Evolutionary conservation across 2,113 vertebrate species (phyloP).

Genomic region (Reinhardtius hippoglossoides): DNA sequence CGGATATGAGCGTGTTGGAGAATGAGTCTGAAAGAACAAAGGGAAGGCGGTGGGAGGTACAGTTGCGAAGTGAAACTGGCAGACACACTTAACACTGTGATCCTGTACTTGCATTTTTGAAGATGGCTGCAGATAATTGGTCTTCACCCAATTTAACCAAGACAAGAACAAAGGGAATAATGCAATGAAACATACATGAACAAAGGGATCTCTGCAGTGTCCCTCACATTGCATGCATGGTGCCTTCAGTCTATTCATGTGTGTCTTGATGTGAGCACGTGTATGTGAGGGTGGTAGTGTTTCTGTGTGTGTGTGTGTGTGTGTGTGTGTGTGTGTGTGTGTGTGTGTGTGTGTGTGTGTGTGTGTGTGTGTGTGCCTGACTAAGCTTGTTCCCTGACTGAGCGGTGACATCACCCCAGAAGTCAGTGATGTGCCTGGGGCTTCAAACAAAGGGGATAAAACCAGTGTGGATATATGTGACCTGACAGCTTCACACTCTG

Average conservation of each 20-base stretch:
- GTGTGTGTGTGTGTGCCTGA: slow-evolving; percentile 38
- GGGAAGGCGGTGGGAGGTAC: background rate
- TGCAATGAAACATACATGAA: slow-evolving; percentile 37
- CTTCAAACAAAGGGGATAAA: slow-evolving; percentile 66
- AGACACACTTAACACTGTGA: slow-evolving; percentile 19
- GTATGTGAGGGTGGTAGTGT: slow-evolving; percentile 34
- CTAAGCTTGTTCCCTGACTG: slow-evolving; percentile 63
- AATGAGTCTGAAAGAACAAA: slow-evolving; percentile 8
- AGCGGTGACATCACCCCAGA: slow-evolving; percentile 75
- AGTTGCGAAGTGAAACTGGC: slow-evolving; percentile 18
- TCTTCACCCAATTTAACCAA: background rate
- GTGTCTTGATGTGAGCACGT: slow-evolving; percentile 60
- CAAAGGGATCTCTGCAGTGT: slow-evolving; percentile 37
- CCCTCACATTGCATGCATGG: slow-evolving; percentile 44
- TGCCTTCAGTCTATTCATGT: slow-evolving; percentile 50
- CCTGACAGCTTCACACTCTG: slow-evolving; percentile 71
- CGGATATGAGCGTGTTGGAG: slow-evolving; percentile 1
- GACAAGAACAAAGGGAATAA: slow-evolving; percentile 35
- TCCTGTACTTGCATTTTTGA: slow-evolving; percentile 6
- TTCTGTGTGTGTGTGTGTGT: slow-evolving; percentile 29
- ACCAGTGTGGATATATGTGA: slow-evolving; percentile 72
- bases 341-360: slow-evolving; percentile 32
- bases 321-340: slow-evolving; percentile 32
- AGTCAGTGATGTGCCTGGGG: slow-evolving; percentile 68
- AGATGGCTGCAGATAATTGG: background rate